Conservation (phyloP, 2,888 invertebrate species). For the Eremobia ochroleuca region DNA sequence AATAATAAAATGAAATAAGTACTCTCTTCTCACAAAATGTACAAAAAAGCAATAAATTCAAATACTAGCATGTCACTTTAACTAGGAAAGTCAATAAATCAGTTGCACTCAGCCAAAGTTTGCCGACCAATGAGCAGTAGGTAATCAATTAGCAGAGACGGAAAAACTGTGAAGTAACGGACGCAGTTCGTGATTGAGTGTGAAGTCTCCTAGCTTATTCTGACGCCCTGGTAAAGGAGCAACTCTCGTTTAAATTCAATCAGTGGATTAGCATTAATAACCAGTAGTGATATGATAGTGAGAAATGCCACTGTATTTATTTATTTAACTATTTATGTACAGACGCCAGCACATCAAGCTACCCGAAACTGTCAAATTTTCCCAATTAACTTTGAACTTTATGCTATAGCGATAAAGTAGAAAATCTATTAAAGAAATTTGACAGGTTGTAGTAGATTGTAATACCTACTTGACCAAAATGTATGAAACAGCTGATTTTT, state of each 20-base stretch:
- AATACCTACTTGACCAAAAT: too few species aligned
- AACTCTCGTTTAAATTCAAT: background rate
- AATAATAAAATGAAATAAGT: background rate
- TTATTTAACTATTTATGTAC: too few species aligned
- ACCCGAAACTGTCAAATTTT: too few species aligned
- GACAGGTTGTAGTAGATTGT: too few species aligned
- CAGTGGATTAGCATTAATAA: background rate
- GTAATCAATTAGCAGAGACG: conserved; percentile 52
- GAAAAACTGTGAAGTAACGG: conserved; percentile 49
- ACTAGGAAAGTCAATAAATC: conserved; percentile 51
- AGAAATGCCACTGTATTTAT: too few species aligned
- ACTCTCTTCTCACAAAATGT: background rate
- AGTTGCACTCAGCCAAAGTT: conserved; percentile 53
- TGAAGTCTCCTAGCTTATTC: conserved; percentile 22
- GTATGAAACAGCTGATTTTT: too few species aligned
- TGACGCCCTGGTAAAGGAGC: conserved; percentile 1
- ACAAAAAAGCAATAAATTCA: conserved; percentile 21
- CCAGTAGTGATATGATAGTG: background rate
- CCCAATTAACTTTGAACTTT: too few species aligned
- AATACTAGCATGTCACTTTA: conserved; percentile 27
- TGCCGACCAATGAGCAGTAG: conserved; percentile 46
- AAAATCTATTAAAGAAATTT: too few species aligned
- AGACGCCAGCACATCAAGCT: too few species aligned
- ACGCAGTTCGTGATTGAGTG: conserved; percentile 45
- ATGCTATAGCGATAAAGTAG: too few species aligned